Base-by-base conservation (phyloP, 2,113 vertebrate genomes). In the Chaetodon trifascialis region DNA sequence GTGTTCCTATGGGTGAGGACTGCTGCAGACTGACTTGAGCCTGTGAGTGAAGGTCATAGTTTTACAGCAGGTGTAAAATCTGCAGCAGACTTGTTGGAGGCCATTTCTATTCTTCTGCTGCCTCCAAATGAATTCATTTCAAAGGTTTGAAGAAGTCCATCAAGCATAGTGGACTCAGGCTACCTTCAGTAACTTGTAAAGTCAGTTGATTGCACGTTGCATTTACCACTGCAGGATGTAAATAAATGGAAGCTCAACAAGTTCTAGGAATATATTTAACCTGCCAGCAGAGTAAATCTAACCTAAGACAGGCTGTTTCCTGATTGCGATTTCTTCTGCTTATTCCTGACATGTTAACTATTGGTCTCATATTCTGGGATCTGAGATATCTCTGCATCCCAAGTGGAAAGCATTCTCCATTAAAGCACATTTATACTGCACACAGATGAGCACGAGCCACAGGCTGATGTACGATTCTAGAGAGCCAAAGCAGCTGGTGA, bases 401-500 rank as follows among this genome's bases (percentile, higher is more conserved):
- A 3, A 74, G 15, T 42, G 36, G 15, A 40, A 63, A 6, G 42
- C 9, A 9, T 51, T 42, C 34, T 54, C 59, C 7, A 19, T n/a
- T 12, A 46, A 60, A 34, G 23, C 34, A 59, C 38, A 16, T 58
- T 47, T 25, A 40, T 10, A 40, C n/a, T 54, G 71, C 63, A 69
- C 42, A 38, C 15, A 52, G 11, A 62, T 23, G 58, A 42, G 58
- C 30, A 73, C 49, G 46, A 8, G 23, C 74, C 23, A 65, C 54
- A 56, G 30, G 47, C 23, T 42, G n/a, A 54, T 5, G 58, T 19
- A 30, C 54, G 21, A 49, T 17, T 63, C 62, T 19, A 56, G 44
- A 15, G 34, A 76, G 47, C 44, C 65, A 40, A 82, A 68, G n/a
- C 62, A 51, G 44, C 64, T 44, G 47, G 12, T 52, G 21, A 58